These are phyloP conservation scores for Emys orbicularis DNA, from an alignment of 2,797 vertebrate genomes.

Conservation along the genomic window DNA sequence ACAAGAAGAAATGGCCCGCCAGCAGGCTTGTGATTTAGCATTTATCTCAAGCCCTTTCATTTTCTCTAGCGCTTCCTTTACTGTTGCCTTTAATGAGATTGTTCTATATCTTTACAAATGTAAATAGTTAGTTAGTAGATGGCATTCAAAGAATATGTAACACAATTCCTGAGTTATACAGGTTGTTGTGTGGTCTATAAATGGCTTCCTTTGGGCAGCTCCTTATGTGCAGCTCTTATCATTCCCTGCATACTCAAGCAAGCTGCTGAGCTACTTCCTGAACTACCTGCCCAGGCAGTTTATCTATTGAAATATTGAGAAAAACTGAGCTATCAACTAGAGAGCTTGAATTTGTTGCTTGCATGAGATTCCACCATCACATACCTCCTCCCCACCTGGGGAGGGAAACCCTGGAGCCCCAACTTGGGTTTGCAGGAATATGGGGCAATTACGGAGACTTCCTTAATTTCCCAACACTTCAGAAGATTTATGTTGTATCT, in stretches of 20 bases:
- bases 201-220: not conserved
- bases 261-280: not conserved
- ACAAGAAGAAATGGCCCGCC: not conserved
- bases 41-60: not conserved
- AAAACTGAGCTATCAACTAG: not conserved
- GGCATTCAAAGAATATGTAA: not conserved
- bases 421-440: not conserved
- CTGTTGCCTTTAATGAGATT: not conserved
- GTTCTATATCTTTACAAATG: not conserved
- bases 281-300: not conserved
- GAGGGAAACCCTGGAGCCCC: not conserved
- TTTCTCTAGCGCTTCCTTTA: not conserved
- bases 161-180: not conserved
- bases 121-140: not conserved
- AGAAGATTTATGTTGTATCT: not conserved
- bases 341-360: not conserved
- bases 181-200: not conserved
- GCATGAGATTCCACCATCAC: not conserved
- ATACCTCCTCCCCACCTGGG: not conserved
- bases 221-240: not conserved
- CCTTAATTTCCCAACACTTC: not conserved
- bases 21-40: not conserved
- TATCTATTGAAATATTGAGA: not conserved
- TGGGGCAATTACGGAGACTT: not conserved
- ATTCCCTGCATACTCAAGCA: not conserved